phyloP scores from a whole-genome alignment of 2,888 invertebrate species.

The Andrena flavipes region DNA sequence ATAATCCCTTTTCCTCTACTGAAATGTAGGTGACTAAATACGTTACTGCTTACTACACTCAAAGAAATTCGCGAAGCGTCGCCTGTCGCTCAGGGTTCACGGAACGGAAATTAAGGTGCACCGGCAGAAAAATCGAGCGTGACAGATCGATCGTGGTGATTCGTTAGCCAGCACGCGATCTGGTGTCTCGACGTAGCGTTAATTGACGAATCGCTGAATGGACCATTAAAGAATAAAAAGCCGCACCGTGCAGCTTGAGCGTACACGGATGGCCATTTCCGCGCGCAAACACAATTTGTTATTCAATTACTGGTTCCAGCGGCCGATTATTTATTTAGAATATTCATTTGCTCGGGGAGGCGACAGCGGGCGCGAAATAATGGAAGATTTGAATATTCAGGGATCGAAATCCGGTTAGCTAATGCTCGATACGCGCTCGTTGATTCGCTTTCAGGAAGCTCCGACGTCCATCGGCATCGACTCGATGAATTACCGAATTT shows the following conservation, averaged over 20 bases:
- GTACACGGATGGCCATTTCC: neutral
- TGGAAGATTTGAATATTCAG: slow-evolving; percentile 42
- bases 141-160: slow-evolving; percentile 10
- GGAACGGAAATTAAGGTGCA: neutral
- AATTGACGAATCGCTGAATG: slow-evolving; percentile 34
- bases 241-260: neutral
- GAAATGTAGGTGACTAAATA: too few relatives aligned
- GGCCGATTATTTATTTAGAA: slow-evolving; percentile 47
- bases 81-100: neutral
- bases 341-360: slow-evolving; percentile 39
- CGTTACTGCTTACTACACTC: too few relatives aligned
- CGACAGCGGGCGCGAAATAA: slow-evolving; percentile 16
- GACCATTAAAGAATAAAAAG: slow-evolving; percentile 28
- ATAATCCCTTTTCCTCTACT: too few relatives aligned
- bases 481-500: slow-evolving; percentile 74
- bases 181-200: neutral
- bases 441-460: slow-evolving; percentile 61
- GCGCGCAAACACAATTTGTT: slow-evolving; percentile 35
- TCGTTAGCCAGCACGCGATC: neutral
- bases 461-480: slow-evolving; percentile 77
- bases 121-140: neutral
- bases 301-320: slow-evolving; percentile 35
- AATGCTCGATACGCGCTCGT: neutral
- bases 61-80: too few relatives aligned
- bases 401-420: slow-evolving; percentile 27